A percentile compares a stretch with the other conserved stretches of the same genome.
These are phyloP conservation scores for Scylla paramamosain DNA, from an alignment of 1,140 invertebrate species.

Conservation along the genomic window DNA sequence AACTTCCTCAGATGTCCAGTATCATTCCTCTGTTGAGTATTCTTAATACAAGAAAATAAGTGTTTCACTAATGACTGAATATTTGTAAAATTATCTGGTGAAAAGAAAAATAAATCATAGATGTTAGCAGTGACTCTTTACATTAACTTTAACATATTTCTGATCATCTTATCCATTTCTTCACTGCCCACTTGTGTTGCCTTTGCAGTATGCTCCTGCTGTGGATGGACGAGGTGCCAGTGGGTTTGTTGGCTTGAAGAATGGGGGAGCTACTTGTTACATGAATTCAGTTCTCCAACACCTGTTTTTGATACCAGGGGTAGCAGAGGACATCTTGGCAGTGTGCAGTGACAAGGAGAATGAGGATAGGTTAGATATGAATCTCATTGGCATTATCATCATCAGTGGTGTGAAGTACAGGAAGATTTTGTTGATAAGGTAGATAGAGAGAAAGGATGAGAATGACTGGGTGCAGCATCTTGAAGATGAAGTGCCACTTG, in stretches of 20 bases:
- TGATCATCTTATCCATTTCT: neutral
- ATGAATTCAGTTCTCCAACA: constrained; percentile 85
- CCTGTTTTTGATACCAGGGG: constrained; percentile 83
- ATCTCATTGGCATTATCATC: neutral
- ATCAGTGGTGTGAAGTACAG: no score
- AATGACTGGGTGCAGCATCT: no score
- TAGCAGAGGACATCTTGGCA: constrained; percentile 81
- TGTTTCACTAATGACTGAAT: no score
- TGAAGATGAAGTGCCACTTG: no score
- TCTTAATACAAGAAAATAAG: no score
- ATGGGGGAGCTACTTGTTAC: constrained; percentile 85
- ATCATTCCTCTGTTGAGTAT: no score
- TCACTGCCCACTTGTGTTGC: neutral
- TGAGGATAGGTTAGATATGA: constrained; percentile 77
- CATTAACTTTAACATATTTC: no score
- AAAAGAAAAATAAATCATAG: neutral
- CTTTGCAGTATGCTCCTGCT: constrained; percentile 81
- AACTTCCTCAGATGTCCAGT: no score
- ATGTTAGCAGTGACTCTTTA: neutral
- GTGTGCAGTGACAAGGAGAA: constrained; percentile 76
- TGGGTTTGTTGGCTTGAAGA: constrained; percentile 84
- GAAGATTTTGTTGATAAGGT: no score
- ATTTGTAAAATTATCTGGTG: no score
- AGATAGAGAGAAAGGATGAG: no score
- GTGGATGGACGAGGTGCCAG: constrained; percentile 81